Base-by-base conservation (phyloP, 2,113 vertebrate genomes). In the human (Homo sapiens) region DNA sequence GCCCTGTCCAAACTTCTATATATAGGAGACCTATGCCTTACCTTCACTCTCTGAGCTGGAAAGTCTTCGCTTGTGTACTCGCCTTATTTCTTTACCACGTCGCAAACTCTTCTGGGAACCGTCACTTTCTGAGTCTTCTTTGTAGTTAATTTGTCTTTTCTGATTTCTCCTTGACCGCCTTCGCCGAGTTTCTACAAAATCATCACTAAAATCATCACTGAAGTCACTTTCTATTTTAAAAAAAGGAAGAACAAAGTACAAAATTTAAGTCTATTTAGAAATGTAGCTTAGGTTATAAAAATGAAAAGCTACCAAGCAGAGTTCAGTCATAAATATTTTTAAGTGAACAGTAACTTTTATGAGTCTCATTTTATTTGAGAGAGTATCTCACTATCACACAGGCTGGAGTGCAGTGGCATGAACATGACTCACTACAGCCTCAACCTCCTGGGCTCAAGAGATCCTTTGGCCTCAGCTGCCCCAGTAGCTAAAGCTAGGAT, bases 41-140 rank as follows among this genome's bases (percentile, higher is more conserved):
- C 99, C 99, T 97, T 99, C 99, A 38, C 99, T 99, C 78, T 99
- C 99, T 43, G 99, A 99, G 90, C 99, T 99, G 96, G 99, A 99
- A 16, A 99, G 99, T 57, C 98, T 99, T 83, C 99, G 99, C 35
- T 99, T 99, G 25, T 99, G 99, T 57, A 98, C 93, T 96, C 98
- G 98, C 94, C 99, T 98, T 76, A 99, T 98, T 48, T 98, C 99
- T 97, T 99, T 99, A n/a, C 98, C 98, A 0, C 98, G 96, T 18
- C 99, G 98, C 94, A 99, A 98, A 43, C 99, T 98, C 18, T 99
- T 98, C 91, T 98, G 99, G 25, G 99, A 99, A 93, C 99, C 99
- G 18, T 99, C 99, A 0, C 99, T 99, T 84, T 99, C 99, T 0
- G 99, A 99, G n/a, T 99, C 99, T 98, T 99, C 99, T 8, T 99